Evolutionary conservation across 2,113 vertebrate species (phyloP).

Genomic region (Puntigrus tetrazona): DNA sequence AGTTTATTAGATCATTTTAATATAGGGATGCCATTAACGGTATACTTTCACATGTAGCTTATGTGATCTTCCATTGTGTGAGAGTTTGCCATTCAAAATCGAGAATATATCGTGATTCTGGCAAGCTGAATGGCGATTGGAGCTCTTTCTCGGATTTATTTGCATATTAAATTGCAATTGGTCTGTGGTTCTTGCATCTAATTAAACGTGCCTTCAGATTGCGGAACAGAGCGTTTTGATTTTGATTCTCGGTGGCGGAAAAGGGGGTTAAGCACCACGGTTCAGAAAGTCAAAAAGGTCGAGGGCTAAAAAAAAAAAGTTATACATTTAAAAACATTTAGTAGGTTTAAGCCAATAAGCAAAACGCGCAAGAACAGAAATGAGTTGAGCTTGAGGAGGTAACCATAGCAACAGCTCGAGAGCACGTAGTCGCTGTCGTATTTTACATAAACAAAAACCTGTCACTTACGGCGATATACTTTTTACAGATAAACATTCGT

Average conservation of each 20-base stretch:
- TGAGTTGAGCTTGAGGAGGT: neutral
- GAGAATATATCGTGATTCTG: neutral
- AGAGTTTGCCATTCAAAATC: neutral
- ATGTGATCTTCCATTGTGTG: neutral
- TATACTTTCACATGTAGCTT: neutral
- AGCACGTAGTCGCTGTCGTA: neutral
- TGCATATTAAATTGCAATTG: slow-evolving; percentile 4
- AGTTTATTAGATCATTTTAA: neutral
- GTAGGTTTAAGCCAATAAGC: neutral
- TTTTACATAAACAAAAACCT: neutral
- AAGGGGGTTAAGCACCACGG: no score
- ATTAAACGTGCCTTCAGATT: neutral
- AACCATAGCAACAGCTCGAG: neutral
- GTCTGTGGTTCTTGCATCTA: neutral
- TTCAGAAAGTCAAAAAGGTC: neutral
- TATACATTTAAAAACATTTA: neutral
- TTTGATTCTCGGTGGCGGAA: neutral
- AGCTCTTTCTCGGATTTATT: neutral
- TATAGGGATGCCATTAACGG: neutral
- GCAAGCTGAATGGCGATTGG: neutral
- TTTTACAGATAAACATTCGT: neutral
- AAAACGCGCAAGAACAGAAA: neutral
- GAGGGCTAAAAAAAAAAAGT: neutral
- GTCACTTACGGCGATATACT: neutral
- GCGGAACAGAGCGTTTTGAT: neutral